These are phyloP conservation scores for Psophia crepitans DNA, from an alignment of 2,113 vertebrate genomes.

Conservation along the genomic window DNA sequence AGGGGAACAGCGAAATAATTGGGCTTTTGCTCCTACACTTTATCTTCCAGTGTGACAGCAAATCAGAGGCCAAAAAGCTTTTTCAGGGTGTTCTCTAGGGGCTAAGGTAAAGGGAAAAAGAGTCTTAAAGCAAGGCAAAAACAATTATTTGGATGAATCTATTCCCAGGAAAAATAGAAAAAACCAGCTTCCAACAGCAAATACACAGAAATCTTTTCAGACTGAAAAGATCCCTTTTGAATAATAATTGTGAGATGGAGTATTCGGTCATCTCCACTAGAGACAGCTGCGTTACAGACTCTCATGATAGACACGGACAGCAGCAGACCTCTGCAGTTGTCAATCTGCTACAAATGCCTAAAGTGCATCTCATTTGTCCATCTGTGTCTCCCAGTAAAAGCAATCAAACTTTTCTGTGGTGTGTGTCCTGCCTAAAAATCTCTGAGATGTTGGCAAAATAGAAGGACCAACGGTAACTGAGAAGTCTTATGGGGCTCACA, in stretches of 20 bases:
- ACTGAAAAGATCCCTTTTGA: not conserved
- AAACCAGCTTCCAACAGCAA: not conserved
- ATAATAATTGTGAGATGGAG: not conserved
- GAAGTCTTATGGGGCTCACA: not conserved
- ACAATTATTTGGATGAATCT: not conserved
- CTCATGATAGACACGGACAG: not conserved
- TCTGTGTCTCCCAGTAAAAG: not conserved
- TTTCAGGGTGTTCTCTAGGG: not conserved
- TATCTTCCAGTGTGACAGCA: not conserved
- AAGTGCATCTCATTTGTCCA: not conserved
- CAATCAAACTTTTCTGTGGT: not conserved
- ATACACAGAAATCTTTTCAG: not conserved
- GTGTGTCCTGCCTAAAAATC: not conserved
- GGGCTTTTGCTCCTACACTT: not conserved
- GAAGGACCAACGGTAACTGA: not conserved
- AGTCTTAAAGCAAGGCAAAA: not conserved
- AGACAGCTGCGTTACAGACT: not conserved
- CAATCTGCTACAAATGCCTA: not conserved
- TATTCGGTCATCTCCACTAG: not conserved
- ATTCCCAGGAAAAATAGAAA: not conserved
- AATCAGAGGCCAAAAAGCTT: not conserved
- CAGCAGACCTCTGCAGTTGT: not conserved
- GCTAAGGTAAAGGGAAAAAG: not conserved
- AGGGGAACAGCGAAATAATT: not conserved
- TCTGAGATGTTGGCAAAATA: not conserved